Evolutionary conservation across 2,797 vertebrate genomes (phyloP).

Genomic region (Rhinella marina): DNA sequence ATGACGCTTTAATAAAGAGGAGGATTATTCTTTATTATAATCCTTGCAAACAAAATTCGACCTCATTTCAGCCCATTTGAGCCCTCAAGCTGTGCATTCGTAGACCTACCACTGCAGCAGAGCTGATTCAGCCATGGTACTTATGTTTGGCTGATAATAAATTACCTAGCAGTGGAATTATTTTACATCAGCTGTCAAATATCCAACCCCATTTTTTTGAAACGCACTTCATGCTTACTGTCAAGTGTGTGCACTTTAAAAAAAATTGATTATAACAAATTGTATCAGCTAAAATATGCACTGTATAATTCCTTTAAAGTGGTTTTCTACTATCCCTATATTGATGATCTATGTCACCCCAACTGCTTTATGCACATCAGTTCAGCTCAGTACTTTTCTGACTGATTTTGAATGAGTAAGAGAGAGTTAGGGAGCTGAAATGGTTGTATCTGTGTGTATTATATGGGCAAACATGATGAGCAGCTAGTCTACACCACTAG

Average conservation of each 20-base stretch:
- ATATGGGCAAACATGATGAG: too few relatives aligned
- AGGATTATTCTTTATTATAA: background rate
- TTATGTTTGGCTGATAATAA: background rate
- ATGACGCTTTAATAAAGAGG: background rate
- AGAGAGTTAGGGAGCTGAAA: too few relatives aligned
- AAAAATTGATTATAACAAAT: background rate
- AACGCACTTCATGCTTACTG: background rate
- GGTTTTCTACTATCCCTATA: background rate
- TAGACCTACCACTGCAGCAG: background rate
- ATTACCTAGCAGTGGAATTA: constrained; percentile 17
- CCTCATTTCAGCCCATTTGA: background rate
- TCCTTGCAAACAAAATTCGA: background rate
- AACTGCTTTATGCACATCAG: too few relatives aligned
- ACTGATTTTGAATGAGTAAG: too few relatives aligned
- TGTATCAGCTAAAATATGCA: background rate
- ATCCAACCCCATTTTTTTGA: constrained; percentile 9
- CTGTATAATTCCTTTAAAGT: background rate
- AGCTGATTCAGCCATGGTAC: background rate
- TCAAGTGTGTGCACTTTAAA: background rate
- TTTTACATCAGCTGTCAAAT: constrained; percentile 31
- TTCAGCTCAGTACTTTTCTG: too few relatives aligned
- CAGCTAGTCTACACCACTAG: too few relatives aligned
- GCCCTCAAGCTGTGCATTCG: background rate
- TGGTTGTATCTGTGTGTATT: too few relatives aligned
- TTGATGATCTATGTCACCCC: too few relatives aligned